A percentile compares a stretch with the other conserved stretches of the same genome.
phyloP scores from a whole-genome alignment of 2,113 vertebrate genomes.

The Chamaea fasciata region DNA sequence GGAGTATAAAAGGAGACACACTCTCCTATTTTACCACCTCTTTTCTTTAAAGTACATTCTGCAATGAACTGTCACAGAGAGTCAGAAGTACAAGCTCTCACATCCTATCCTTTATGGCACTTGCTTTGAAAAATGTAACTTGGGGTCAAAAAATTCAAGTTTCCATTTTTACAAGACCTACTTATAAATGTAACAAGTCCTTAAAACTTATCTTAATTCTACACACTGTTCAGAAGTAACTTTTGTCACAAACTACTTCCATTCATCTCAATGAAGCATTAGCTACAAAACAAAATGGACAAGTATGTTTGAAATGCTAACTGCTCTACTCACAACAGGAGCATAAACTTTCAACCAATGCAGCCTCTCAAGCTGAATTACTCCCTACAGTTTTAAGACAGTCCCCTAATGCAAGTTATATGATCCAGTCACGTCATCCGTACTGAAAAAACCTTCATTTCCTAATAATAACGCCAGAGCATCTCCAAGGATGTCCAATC shows the following conservation, averaged over 20 bases:
- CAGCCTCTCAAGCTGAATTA: not conserved
- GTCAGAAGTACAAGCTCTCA: fast-evolving
- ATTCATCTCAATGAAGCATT: not conserved
- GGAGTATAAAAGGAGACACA: not conserved
- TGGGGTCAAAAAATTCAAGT: not conserved
- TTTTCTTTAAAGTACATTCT: not conserved
- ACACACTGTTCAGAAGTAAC: not conserved
- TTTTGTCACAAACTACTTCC: not conserved
- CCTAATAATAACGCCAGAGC: not conserved
- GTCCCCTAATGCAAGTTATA: not conserved
- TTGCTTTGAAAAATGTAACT: not conserved
- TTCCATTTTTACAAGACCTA: not conserved
- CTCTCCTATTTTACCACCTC: not conserved
- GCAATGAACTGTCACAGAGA: not conserved
- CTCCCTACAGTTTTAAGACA: not conserved
- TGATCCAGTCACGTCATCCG: not conserved
- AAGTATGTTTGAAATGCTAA: not conserved
- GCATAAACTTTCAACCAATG: not conserved
- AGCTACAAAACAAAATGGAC: not conserved
- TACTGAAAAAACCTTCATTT: not conserved
- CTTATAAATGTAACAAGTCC: not conserved
- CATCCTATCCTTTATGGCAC: not conserved
- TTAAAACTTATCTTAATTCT: not conserved
- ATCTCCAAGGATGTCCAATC: not conserved
- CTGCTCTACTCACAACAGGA: not conserved